A percentile compares a stretch with the other conserved stretches of the same genome.
These are phyloP conservation scores for Aplysia californica DNA, from an alignment of 1,140 invertebrate species.

Conservation along the genomic window DNA sequence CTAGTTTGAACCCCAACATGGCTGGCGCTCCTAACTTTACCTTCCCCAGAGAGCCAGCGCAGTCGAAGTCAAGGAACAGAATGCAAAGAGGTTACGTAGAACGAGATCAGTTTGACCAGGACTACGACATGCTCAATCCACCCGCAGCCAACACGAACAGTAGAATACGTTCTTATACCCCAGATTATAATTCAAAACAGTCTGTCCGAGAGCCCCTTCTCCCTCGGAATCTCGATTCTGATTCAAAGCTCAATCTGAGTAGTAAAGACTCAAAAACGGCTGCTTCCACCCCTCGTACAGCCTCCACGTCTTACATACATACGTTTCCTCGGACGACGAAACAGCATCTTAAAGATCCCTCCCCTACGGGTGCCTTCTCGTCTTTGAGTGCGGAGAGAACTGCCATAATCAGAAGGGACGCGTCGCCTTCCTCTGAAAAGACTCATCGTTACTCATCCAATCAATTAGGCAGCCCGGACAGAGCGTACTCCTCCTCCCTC, in stretches of 20 bases:
- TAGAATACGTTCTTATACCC: not conserved
- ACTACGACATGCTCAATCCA: slow-evolving; percentile 9
- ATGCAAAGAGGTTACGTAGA: slow-evolving; percentile 27
- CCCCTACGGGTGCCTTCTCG: not conserved
- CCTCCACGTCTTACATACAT: not conserved
- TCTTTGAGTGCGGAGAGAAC: too few relatives aligned
- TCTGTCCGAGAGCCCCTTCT: slow-evolving; percentile 9
- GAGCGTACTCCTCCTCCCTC: slow-evolving; percentile 22
- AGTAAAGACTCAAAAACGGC: not conserved
- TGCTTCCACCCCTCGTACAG: not conserved
- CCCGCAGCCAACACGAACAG: not conserved
- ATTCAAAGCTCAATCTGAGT: not conserved
- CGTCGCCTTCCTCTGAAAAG: slow-evolving; percentile 13
- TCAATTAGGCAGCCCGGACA: not conserved
- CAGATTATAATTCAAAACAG: not conserved
- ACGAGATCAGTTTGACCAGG: slow-evolving; percentile 27
- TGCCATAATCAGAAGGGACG: not conserved
- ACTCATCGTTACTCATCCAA: slow-evolving; percentile 15
- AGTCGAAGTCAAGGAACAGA: slow-evolving; percentile 22
- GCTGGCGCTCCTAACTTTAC: not conserved
- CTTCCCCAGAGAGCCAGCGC: not conserved
- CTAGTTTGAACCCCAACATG: not conserved
- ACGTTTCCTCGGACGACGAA: not conserved
- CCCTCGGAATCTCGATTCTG: not conserved
- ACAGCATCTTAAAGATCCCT: not conserved